Base-by-base conservation (phyloP, 2,888 invertebrate genomes). In the Diplazon laetatorius region DNA sequence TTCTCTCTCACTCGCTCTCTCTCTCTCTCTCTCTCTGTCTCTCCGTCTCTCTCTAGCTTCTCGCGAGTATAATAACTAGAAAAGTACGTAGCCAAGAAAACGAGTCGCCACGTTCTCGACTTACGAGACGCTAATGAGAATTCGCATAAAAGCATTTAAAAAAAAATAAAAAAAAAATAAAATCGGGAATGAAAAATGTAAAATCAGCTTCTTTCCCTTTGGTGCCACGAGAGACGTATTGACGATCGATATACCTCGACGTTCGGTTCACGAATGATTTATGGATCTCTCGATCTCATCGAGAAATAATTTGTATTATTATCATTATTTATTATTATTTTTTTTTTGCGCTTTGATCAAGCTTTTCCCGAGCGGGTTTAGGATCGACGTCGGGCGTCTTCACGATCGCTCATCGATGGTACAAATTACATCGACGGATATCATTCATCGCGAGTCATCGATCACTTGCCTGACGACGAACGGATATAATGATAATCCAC, bases 201-300 rank as follows among this genome's bases (percentile, higher is more conserved):
- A 62, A 39, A 46, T 30, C 20, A 37, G 48, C 20, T 48, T 70
- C 65, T 59, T 66, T 30, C 65, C 22, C 52, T 18, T 5, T 30
- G 6, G 6, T n/a, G 44, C 20, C 20, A 30, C 25, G 42, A 46
- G 59, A 52, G 65, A 39, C 35, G 55, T 44, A 52, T 73, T 71
- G 73, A 75, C 62, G 76, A 75, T 81, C 77, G 77, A 79, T 79
- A 71, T n/a, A n/a, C 60, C 39, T 76, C 76, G 66, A 68, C 57
- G 72, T 57, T 22, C n/a, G 44, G 48, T 48, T 22, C 44, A 37
- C 18, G 50, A 22, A 55, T 79, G 75, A 79, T 79, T 81, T 79
- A 81, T 52, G n/a, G 69, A 71, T 73, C 52, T 60, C 48, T 69
- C 72, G 69, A 79, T 76, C 65, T 77, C 79, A 69, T 77, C 71